A percentile compares a stretch with the other conserved stretches of the same genome.
Conservation (phyloP, 1,140 invertebrate species). For the Bombyx mori region ASM3026992v2 NC_085128.1:5737001-5737500, state of each 20-base stretch:
- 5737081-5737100: too few relatives aligned
- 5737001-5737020: too few relatives aligned
- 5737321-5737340: constrained; percentile 72
- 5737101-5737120: too few relatives aligned
- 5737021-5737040: too few relatives aligned
- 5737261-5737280: constrained; percentile 67
- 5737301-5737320: constrained; percentile 71
- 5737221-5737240: constrained; percentile 65
- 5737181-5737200: too few relatives aligned
- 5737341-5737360: constrained; percentile 70
- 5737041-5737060: too few relatives aligned
- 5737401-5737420: constrained; percentile 68
- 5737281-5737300: constrained; percentile 71
- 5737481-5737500: constrained; percentile 66
- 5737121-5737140: too few relatives aligned
- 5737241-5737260: constrained; percentile 40
- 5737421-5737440: constrained; percentile 54
- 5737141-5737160: too few relatives aligned
- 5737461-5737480: constrained; percentile 70
- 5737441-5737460: constrained; percentile 70
- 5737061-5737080: too few relatives aligned
- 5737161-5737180: too few relatives aligned
- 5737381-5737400: constrained; percentile 69
- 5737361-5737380: constrained; percentile 70
- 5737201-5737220: constrained; percentile 33